Conservation (phyloP, 2,888 invertebrate genomes). For the Eupithecia abbreviata region DNA sequence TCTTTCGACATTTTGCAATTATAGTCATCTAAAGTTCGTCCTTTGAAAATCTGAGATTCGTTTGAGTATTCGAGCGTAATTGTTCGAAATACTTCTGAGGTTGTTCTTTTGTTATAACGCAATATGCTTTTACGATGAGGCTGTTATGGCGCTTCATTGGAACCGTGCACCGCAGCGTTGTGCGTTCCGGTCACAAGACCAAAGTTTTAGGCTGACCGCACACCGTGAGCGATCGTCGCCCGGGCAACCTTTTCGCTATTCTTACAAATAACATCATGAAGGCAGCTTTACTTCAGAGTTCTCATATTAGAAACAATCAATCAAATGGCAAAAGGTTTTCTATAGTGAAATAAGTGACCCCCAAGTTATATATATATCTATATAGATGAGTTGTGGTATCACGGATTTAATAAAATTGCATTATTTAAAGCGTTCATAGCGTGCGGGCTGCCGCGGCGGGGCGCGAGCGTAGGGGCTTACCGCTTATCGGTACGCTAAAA, state of each 20-base stretch:
- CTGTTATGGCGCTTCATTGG: not conserved
- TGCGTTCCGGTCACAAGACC: not conserved
- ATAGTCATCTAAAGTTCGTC: not conserved
- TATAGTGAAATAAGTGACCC: not conserved
- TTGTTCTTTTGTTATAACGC: not conserved
- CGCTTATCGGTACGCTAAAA: conserved; percentile 12
- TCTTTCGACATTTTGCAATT: not conserved
- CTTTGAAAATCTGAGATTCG: not conserved
- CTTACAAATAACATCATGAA: not conserved
- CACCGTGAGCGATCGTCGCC: not conserved
- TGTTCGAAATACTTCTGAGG: not conserved
- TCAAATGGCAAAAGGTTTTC: not conserved
- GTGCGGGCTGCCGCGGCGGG: conserved; percentile 63
- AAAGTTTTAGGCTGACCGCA: not conserved
- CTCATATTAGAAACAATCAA: not conserved
- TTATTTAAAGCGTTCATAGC: conserved; percentile 39
- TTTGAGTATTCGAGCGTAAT: no score
- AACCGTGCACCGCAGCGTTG: not conserved
- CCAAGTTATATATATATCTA: not conserved
- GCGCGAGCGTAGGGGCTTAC: not conserved
- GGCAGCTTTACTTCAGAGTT: not conserved
- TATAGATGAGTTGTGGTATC: not conserved
- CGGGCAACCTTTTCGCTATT: not conserved
- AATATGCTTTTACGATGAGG: not conserved
- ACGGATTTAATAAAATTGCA: conserved; percentile 21